A percentile compares a stretch with the other conserved stretches of the same genome.
Evolutionary conservation across 2,113 vertebrate species (phyloP).

Genomic region (Amblyornis subalaris): DNA sequence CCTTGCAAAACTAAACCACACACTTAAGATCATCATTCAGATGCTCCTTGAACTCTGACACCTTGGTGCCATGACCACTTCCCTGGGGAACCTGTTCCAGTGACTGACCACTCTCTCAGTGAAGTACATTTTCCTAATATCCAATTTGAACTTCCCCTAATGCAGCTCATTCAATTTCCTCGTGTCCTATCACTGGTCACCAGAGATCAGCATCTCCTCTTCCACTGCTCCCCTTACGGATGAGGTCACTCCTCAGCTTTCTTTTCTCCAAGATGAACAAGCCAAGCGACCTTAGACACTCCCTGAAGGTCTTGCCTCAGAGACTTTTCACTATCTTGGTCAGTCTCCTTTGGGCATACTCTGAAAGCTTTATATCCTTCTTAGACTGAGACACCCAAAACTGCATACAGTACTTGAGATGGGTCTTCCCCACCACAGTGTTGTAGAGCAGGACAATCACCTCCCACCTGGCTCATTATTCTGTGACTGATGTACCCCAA

Average conservation of each 20-base stretch:
- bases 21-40: neutral
- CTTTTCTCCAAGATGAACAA: neutral
- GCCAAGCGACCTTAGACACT: neutral
- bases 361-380: neutral
- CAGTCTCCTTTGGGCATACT: neutral
- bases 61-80: neutral
- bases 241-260: neutral
- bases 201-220: neutral
- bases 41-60: neutral
- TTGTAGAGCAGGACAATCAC: neutral
- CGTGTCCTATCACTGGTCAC: rapidly evolving
- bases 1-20: neutral
- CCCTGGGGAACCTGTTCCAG: neutral
- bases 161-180: neutral
- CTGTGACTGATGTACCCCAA: neutral
- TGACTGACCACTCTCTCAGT: too few species aligned
- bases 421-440: rapidly evolving
- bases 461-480: neutral
- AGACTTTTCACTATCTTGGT: neutral
- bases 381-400: neutral
- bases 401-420: neutral
- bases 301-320: rapidly evolving
- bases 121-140: neutral
- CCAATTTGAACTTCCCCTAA: neutral
- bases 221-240: neutral